phyloP scores from a whole-genome alignment of 2,113 vertebrate species.

The Macrotus californicus region DNA sequence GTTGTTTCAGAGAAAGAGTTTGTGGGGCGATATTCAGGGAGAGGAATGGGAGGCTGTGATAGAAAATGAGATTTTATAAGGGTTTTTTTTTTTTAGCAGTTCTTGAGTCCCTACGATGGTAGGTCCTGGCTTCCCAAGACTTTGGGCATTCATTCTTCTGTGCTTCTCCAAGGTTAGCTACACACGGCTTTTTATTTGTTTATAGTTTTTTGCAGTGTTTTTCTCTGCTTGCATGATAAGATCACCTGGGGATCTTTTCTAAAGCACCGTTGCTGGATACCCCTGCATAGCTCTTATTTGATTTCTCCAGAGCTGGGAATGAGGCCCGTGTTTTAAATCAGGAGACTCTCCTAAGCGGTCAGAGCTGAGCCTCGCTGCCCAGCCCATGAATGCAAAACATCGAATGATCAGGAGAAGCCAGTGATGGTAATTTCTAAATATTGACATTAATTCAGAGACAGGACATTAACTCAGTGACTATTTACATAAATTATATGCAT shows the following conservation, averaged over 20 bases:
- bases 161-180: background rate
- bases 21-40: background rate
- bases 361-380: background rate
- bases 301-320: background rate
- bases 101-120: background rate
- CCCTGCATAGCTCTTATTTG: background rate
- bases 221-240: background rate
- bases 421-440: background rate
- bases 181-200: background rate
- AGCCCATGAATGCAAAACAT: background rate
- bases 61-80: background rate
- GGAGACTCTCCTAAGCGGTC: background rate
- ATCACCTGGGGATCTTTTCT: background rate
- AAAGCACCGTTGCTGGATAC: background rate
- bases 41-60: background rate
- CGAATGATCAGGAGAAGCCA: background rate
- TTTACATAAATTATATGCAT: background rate
- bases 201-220: background rate
- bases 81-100: background rate
- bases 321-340: background rate
- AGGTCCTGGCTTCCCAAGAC: background rate
- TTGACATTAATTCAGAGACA: background rate
- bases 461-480: background rate
- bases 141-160: background rate
- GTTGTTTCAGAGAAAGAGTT: background rate